These are phyloP conservation scores for Aspiorhynchus laticeps DNA, from an alignment of 2,113 vertebrate species.

Conservation along the genomic window DNA sequence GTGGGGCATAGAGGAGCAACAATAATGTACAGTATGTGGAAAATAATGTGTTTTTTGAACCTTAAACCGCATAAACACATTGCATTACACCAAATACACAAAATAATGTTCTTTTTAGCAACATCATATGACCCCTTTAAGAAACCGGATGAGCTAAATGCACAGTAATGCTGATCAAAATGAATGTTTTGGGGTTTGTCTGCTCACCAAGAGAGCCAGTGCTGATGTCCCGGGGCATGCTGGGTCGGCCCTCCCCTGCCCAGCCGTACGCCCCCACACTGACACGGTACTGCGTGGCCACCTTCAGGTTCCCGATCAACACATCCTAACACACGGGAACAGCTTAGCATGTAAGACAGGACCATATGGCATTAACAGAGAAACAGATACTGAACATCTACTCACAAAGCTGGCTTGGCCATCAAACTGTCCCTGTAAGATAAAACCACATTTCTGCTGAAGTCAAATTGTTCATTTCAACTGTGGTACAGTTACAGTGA, in stretches of 20 bases:
- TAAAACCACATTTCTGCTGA: conserved; percentile 20
- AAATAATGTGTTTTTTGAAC: too few relatives aligned
- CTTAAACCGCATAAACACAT: too few relatives aligned
- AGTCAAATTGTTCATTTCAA: not conserved
- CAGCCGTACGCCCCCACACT: conserved; percentile 85
- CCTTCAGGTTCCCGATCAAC: conserved; percentile 80
- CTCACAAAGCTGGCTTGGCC: conserved; percentile 87
- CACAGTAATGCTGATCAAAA: not conserved
- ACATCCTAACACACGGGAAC: conserved; percentile 78
- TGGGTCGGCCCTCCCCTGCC: conserved; percentile 86
- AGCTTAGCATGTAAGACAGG: not conserved
- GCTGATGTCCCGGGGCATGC: conserved; percentile 82
- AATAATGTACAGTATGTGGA: too few relatives aligned
- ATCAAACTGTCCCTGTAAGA: conserved; percentile 78
- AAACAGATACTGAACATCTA: conserved; percentile 55
- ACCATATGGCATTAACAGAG: not conserved
- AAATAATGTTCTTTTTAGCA: too few relatives aligned
- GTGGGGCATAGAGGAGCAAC: too few relatives aligned
- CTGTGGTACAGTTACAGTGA: not conserved
- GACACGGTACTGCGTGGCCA: conserved; percentile 83
- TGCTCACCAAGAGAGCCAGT: conserved; percentile 86
- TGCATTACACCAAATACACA: too few relatives aligned
- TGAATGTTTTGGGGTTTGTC: not conserved
- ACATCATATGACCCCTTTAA: too few relatives aligned
- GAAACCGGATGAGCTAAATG: not conserved